Conservation (phyloP, 2,888 invertebrate species). For the Acanthoscelides obtectus region DNA sequence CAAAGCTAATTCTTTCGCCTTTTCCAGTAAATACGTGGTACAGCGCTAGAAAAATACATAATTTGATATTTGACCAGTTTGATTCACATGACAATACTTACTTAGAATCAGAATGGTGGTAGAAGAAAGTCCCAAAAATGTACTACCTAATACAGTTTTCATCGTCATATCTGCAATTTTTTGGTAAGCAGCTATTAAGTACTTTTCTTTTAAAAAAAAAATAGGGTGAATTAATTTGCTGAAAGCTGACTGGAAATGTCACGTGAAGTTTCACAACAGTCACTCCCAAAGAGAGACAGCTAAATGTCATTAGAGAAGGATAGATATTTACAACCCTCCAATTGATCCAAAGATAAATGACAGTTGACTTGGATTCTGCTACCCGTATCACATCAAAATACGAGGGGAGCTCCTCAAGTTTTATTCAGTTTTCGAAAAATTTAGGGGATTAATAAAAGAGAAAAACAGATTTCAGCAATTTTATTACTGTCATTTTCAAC, state of each 20-base stretch:
- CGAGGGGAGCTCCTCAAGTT: too few relatives aligned
- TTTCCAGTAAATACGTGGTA: conserved; percentile 76
- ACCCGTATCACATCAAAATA: too few relatives aligned
- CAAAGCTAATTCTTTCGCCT: conserved; percentile 80
- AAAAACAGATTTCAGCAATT: too few relatives aligned
- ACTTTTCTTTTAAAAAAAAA: background rate
- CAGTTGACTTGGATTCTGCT: too few relatives aligned
- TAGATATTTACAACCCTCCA: background rate
- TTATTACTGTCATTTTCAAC: too few relatives aligned
- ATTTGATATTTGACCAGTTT: background rate
- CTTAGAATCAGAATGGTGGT: conserved; percentile 37
- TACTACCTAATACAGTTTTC: conserved; percentile 48
- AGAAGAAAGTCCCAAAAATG: conserved; percentile 41
- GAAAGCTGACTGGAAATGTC: background rate
- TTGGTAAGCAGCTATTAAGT: background rate
- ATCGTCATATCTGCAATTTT: conserved; percentile 31
- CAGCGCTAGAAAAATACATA: conserved; percentile 47
- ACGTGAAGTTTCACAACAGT: background rate
- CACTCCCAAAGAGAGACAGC: background rate
- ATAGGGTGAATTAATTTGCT: background rate
- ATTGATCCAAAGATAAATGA: background rate
- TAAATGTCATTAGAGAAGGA: background rate
- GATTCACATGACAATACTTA: conserved; percentile 20
- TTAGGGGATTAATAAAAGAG: too few relatives aligned
- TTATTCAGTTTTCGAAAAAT: too few relatives aligned